A percentile compares a stretch with the other conserved stretches of the same genome.
phyloP scores from a whole-genome alignment of 2,888 invertebrate species.

The Lycaena phlaeas region DNA sequence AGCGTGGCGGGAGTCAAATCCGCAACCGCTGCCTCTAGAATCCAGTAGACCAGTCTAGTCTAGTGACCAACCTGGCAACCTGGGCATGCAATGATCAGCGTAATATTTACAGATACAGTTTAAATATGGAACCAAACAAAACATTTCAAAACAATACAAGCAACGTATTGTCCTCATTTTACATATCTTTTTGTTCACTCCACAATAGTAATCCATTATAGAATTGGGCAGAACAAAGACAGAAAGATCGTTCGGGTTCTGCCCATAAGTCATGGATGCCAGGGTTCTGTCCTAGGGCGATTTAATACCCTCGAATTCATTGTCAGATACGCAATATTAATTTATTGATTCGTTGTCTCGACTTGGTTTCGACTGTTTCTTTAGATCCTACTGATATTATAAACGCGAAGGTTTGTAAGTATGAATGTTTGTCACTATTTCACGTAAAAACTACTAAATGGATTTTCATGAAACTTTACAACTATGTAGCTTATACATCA shows the following conservation, averaged over 20 bases:
- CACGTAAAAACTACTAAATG: too few relatives aligned
- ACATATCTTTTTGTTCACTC: conserved; percentile 1
- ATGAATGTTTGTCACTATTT: too few relatives aligned
- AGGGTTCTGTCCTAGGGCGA: conserved; percentile 10
- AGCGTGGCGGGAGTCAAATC: too few relatives aligned
- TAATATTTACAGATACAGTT: background rate
- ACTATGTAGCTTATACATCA: too few relatives aligned
- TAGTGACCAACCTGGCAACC: too few relatives aligned
- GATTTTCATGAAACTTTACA: too few relatives aligned
- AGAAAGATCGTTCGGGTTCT: too few relatives aligned
- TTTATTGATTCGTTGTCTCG: background rate
- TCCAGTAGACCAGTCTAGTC: too few relatives aligned
- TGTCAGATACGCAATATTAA: background rate
- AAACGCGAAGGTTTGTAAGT: too few relatives aligned
- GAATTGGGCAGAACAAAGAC: conserved; percentile 3
- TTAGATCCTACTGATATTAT: too few relatives aligned
- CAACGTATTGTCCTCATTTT: conserved; percentile 4
- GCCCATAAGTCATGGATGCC: conserved; percentile 9
- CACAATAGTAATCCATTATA: conserved; percentile 3
- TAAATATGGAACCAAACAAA: background rate
- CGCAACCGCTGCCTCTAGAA: too few relatives aligned
- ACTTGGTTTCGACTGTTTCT: background rate
- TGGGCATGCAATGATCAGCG: too few relatives aligned
- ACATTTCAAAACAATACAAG: conserved; percentile 4
- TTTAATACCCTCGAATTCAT: conserved; percentile 3